Evolutionary conservation across 1,140 invertebrate species (phyloP).

Genomic region (Musca domestica): DNA sequence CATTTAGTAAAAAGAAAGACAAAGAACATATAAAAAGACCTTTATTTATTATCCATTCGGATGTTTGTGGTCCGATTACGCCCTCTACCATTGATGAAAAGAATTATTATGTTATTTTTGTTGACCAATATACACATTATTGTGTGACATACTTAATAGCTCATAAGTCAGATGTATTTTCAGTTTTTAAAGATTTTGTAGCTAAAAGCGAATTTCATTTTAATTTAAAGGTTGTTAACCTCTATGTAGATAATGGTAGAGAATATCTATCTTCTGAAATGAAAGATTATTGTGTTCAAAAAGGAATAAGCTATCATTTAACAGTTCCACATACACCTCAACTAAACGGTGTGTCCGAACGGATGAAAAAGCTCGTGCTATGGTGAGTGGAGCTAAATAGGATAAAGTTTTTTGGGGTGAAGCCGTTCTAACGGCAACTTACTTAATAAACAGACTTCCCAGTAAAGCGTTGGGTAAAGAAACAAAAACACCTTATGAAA

Average conservation of each 20-base stretch:
- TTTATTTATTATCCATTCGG: too few relatives aligned
- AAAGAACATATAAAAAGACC: too few relatives aligned
- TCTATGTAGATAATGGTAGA: conserved; percentile 31
- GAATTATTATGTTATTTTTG: too few relatives aligned
- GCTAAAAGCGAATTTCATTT: conserved; percentile 47
- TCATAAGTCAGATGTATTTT: conserved; percentile 45
- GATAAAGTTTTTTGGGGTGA: conserved; percentile 49
- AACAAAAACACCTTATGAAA: conserved; percentile 54
- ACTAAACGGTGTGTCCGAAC: conserved; percentile 57
- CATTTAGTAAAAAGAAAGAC: too few relatives aligned
- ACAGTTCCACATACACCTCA: conserved; percentile 55
- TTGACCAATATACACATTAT: too few relatives aligned
- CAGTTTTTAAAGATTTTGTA: conserved; percentile 45
- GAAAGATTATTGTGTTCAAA: conserved; percentile 45
- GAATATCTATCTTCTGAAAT: conserved; percentile 32
- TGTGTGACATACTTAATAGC: conserved; percentile 36
- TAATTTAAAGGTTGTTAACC: conserved; percentile 47
- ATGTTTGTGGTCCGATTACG: too few relatives aligned
- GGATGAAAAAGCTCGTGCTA: too few relatives aligned
- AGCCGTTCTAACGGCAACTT: conserved; percentile 46
- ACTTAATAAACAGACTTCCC: conserved; percentile 54
- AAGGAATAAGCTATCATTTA: conserved; percentile 55
- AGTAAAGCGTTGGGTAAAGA: conserved; percentile 43
- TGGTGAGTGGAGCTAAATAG: too few relatives aligned
- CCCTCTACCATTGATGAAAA: conserved; percentile 40